A percentile compares a stretch with the other conserved stretches of the same genome.
phyloP scores from a whole-genome alignment of 2,888 invertebrate species.

The Holacanthella duospinosa region DNA sequence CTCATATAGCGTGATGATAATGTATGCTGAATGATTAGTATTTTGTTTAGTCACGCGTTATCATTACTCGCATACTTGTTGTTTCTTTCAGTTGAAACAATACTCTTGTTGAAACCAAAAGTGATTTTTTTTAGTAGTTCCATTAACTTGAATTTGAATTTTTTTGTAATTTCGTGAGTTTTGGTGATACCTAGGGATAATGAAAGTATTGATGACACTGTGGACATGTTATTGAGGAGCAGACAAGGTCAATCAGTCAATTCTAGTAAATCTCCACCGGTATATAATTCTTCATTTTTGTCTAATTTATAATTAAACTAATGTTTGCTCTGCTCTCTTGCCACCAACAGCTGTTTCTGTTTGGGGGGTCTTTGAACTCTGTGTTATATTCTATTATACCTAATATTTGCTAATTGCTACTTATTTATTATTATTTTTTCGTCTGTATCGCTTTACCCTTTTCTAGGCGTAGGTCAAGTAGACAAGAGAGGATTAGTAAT shows the following conservation, averaged over 20 bases:
- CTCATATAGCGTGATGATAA: no score
- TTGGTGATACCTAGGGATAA: slow-evolving; percentile 18
- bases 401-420: background rate
- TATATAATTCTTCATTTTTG: slow-evolving; percentile 8
- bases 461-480: slow-evolving; percentile 3
- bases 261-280: slow-evolving; percentile 21
- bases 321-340: no score
- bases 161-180: no score
- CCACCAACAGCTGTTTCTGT: background rate
- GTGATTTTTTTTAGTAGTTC: no score
- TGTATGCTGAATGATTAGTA: no score
- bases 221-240: slow-evolving; percentile 23
- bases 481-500: background rate
- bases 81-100: no score
- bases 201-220: slow-evolving; percentile 21
- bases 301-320: background rate
- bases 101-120: no score
- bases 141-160: no score
- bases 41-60: no score
- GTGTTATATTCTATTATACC: background rate
- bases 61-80: no score
- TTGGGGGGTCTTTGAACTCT: background rate
- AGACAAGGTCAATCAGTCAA: slow-evolving; percentile 13
- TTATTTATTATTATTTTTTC: background rate
- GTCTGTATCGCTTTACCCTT: slow-evolving; percentile 13